Evolutionary conservation across 2,888 invertebrate species (phyloP), one percentile per base, ranked within the genome.

Genomic region (Aleiodes alternator): DNA sequence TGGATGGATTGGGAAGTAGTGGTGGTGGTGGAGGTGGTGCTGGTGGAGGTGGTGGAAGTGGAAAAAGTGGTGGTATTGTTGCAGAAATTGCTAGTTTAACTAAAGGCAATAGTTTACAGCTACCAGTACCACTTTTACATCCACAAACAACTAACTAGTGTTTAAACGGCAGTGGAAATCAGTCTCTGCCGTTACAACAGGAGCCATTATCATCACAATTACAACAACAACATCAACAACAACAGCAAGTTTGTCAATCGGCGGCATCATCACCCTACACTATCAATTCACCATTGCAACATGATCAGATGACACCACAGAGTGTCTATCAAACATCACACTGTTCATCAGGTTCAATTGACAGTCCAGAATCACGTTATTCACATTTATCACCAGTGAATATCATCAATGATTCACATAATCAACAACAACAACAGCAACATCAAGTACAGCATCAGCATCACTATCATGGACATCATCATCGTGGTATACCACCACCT

Each of bases 121-220:
- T 89, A 84, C 89, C 89, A 82, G 83, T 89, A 81, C 89, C 89
- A 76, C 76, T 89, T 85, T 85, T 89, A 68, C 89, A 89, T 82
- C 89, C 89, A 79, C 89, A 89, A 83, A 88, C 87, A 69, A 89
- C 89, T 83, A 89, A 89, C 89, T 89, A 89, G 89, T 89, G 89
- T 86, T 86, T 86, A 84, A 85, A 86, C 81, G 85, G 83, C 83
- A 85, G 82, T 84, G 85, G 83, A 80, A 82, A 84, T 78, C 85
- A 86, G 82, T 81, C 84, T 80, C 83, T 84, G 84, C 84, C 84
- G 82, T 82, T 76, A 68, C 81, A 80, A 79, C 77, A 80, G 81
- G 43, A 43, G 43, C 43, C 43, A 79, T 72, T 8, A 79, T 69
- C 77, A 72, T 56, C 79, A 81, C 70, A 82, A 81, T 55, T 81